Evolutionary conservation across 2,888 invertebrate genomes (phyloP).

Genomic region (Dynastes grantii): DNA sequence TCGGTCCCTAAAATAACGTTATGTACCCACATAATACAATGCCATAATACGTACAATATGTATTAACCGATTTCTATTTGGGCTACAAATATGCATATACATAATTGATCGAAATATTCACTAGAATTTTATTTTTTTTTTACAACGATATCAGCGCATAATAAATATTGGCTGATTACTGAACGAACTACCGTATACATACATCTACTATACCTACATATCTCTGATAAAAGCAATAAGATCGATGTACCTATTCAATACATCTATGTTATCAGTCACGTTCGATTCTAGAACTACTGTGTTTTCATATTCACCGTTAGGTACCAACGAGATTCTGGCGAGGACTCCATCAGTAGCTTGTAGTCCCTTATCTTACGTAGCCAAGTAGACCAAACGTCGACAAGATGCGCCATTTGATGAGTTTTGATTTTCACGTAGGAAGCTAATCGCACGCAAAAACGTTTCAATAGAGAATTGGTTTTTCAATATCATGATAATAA

Average conservation of each 20-base stretch:
- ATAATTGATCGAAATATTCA: constrained; percentile 1
- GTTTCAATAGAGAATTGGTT: no score
- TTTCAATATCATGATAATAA: no score
- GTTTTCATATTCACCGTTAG: no score
- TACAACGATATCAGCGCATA: constrained; percentile 1
- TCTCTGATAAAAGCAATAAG: constrained; percentile 30
- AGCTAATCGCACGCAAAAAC: no score
- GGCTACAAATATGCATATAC: background rate
- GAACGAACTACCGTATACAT: constrained; percentile 15
- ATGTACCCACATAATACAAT: background rate
- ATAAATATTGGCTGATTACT: constrained; percentile 43
- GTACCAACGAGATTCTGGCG: no score
- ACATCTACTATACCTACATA: constrained; percentile 1
- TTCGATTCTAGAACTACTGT: no score
- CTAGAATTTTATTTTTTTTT: background rate
- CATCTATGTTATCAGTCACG: background rate
- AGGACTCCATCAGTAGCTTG: no score
- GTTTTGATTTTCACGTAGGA: no score
- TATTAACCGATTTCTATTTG: background rate
- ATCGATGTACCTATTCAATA: constrained; percentile 19
- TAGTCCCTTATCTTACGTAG: no score
- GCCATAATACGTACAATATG: no score
- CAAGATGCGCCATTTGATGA: no score
- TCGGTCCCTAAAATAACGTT: constrained; percentile 16
- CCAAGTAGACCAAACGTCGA: no score